Evolutionary conservation across 2,888 invertebrate genomes (phyloP), one percentile per base, ranked within the genome.

Genomic region (Pheosia tremula): DNA sequence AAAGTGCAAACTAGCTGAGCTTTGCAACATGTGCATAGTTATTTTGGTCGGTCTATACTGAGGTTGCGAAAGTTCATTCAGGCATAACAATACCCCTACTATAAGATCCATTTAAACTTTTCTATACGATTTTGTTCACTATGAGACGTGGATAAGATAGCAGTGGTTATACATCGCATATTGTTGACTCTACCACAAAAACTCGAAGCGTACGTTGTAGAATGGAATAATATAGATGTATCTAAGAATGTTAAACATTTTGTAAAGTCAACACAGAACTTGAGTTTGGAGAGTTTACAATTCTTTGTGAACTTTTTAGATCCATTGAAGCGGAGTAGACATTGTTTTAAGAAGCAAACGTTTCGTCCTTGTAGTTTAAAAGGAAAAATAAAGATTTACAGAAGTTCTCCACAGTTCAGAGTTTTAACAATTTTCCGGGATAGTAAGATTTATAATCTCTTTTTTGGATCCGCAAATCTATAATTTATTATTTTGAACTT

Each of bases 11-110:
- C 59, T 60, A 58, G 60, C 57, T 56, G 60, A 47, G 56, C 65
- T 66, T 71, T 68, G 65, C 66, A 41, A 41, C 56, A 72, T 69
- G 63, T 71, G 67, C 70, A 71, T 73, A 74, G 80, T 72, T 84
- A 84, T 85, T 85, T 84, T 67, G 77, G 81, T 82, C 75, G 72
- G 77, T 79, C 75, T 74, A 74, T 73, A 72, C 68, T 63, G 78
- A 74, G 79, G 82, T 83, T 81, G 85, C 69, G 75, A 85, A 85
- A 78, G 82, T 82, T 83, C 81, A 79, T 79, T 85, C 77, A 81
- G 78, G 81, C 79, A 79, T 78, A 81, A 82, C 76, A 79, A 75
- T 66, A 62, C 80, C 83, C 80, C 75, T 82, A 82, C 81, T 69
- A 77, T 69, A 64, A 75, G 77, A 64, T 75, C 78, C 68, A 76